A percentile compares a stretch with the other conserved stretches of the same genome.
Conservation (phyloP, 2,113 vertebrate genomes). For the Triplophysa siluroides region DNA sequence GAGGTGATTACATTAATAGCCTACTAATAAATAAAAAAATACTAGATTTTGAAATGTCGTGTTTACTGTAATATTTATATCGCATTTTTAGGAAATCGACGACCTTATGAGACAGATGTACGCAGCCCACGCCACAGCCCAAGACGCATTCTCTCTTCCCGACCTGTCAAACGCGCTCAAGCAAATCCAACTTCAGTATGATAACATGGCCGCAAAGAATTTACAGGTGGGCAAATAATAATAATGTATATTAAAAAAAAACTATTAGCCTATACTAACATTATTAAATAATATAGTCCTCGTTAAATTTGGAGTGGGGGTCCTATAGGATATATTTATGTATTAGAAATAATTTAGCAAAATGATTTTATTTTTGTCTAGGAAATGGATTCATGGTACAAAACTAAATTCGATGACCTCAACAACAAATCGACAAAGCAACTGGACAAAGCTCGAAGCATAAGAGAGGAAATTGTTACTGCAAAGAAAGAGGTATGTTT, state of each 20-base stretch:
- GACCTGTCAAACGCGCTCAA: slow-evolving; percentile 80
- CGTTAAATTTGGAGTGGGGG: no score
- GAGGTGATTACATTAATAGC: slow-evolving; percentile 61
- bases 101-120: slow-evolving; percentile 79
- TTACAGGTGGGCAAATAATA: slow-evolving; percentile 74
- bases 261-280: no score
- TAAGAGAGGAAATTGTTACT: slow-evolving; percentile 68
- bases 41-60: not conserved
- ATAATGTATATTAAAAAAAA: no score
- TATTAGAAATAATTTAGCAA: no score
- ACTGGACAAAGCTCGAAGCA: slow-evolving; percentile 72
- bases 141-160: slow-evolving; percentile 66
- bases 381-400: slow-evolving; percentile 83
- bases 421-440: slow-evolving; percentile 77
- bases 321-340: no score
- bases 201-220: slow-evolving; percentile 80
- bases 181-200: slow-evolving; percentile 79
- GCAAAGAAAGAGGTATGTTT: slow-evolving; percentile 81
- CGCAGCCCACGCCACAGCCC: slow-evolving; percentile 59
- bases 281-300: no score
- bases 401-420: slow-evolving; percentile 81
- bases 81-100: slow-evolving; percentile 68
- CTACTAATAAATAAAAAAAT: no score
- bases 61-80: not conserved
- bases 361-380: slow-evolving; percentile 8